phyloP scores from a whole-genome alignment of 2,797 vertebrate species.

The Hyperoplus lanceolatus region DNA sequence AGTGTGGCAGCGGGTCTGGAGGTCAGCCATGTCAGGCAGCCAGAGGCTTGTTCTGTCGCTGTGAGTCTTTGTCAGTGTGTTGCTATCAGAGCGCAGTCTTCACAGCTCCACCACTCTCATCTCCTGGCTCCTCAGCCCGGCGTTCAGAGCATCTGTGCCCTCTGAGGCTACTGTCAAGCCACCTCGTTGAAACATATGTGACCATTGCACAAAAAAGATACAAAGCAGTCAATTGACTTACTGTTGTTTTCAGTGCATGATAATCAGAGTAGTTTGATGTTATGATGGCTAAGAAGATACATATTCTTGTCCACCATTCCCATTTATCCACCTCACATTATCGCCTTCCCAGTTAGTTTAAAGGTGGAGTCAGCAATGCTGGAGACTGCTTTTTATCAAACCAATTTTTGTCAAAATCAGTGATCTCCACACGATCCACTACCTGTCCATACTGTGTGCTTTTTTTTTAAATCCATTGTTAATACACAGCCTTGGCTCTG shows the following conservation, averaged over 20 bases:
- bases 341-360: constrained; percentile 28
- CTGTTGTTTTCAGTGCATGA: not conserved
- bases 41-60: constrained; percentile 61
- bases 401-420: too few species aligned
- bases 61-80: constrained; percentile 61
- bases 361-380: too few species aligned
- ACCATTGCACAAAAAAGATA: constrained; percentile 17
- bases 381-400: too few species aligned
- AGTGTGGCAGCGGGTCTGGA: constrained; percentile 50
- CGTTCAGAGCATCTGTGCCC: constrained; percentile 70
- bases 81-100: constrained; percentile 39
- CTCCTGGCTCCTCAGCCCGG: constrained; percentile 38
- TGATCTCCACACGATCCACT: too few species aligned
- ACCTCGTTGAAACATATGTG: constrained; percentile 53
- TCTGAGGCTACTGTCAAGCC: constrained; percentile 40
- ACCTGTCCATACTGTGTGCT: too few species aligned
- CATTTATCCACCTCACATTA: constrained; percentile 46
- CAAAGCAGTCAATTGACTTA: not conserved
- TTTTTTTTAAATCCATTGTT: too few species aligned
- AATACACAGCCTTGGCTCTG: too few species aligned
- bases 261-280: constrained; percentile 1
- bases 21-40: constrained; percentile 59
- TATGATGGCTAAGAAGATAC: not conserved
- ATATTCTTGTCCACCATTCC: not conserved
- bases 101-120: constrained; percentile 54